A percentile compares a stretch with the other conserved stretches of the same genome.
Evolutionary conservation across 1,140 invertebrate species (phyloP).

Genomic region (Bombus confusus): DNA sequence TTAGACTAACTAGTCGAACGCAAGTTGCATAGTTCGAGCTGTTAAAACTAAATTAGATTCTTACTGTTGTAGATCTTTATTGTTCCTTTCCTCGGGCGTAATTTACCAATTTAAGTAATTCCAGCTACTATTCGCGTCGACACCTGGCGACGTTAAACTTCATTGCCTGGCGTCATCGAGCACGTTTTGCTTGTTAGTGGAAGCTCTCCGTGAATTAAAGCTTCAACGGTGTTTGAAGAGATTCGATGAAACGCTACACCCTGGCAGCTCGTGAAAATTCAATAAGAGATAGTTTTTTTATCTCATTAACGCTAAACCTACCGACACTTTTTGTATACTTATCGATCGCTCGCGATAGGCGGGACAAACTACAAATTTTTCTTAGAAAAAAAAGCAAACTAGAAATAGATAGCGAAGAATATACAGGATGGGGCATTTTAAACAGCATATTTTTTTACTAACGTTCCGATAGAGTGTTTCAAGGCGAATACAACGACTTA

Average conservation of each 20-base stretch:
- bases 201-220: not conserved
- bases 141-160: not conserved
- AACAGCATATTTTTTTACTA: too few relatives aligned
- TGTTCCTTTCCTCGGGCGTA: not conserved
- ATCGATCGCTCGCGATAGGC: too few relatives aligned
- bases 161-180: not conserved
- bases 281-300: not conserved
- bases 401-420: too few relatives aligned
- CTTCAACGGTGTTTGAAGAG: not conserved
- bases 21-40: not conserved
- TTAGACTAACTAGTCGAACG: too few relatives aligned
- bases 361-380: too few relatives aligned
- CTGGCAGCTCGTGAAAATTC: not conserved
- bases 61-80: not conserved
- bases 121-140: not conserved
- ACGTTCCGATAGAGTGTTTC: too few relatives aligned
- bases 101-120: conserved; percentile 15
- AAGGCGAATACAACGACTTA: too few relatives aligned
- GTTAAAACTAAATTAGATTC: conserved; percentile 7
- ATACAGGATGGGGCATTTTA: too few relatives aligned
- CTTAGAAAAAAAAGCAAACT: too few relatives aligned
- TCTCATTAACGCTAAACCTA: too few relatives aligned
- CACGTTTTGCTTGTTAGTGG: not conserved
- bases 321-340: too few relatives aligned
- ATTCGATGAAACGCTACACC: not conserved